These are phyloP conservation scores for Cossypha dichroa DNA, from an alignment of 2,797 vertebrate species.

Conservation along the genomic window DNA sequence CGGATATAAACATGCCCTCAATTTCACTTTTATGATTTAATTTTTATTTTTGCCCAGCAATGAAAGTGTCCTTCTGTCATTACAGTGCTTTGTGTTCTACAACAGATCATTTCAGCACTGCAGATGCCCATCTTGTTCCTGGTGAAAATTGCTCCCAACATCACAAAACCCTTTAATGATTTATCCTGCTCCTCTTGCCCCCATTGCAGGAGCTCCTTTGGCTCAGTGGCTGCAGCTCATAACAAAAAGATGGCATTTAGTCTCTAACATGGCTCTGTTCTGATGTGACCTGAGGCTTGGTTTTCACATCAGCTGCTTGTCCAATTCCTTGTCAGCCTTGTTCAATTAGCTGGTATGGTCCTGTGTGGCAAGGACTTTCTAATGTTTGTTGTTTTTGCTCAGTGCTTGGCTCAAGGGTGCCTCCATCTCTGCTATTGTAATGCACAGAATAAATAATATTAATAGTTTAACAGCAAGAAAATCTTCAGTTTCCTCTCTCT, in stretches of 20 bases:
- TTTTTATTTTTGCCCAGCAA: neutral
- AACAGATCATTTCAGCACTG: neutral
- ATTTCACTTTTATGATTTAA: neutral
- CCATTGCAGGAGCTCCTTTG: neutral
- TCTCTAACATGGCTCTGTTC: neutral
- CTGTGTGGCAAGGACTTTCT: neutral
- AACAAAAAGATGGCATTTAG: neutral
- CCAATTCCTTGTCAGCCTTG: neutral
- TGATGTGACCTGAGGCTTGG: neutral
- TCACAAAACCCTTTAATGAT: neutral
- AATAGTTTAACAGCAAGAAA: neutral
- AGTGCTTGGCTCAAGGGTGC: neutral
- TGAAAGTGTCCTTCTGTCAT: neutral
- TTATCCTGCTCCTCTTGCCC: neutral
- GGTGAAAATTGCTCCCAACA: neutral
- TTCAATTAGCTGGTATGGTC: neutral
- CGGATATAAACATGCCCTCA: neutral
- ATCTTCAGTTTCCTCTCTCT: neutral
- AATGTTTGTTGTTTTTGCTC: neutral
- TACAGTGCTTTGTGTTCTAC: neutral
- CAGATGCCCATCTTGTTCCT: neutral
- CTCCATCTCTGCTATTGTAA: neutral
- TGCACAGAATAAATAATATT: neutral
- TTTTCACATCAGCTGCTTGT: neutral
- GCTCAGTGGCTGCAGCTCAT: neutral